Evolutionary conservation across 2,797 vertebrate species (phyloP).

Genomic region (Pipistrellus pygmaeus): DNA sequence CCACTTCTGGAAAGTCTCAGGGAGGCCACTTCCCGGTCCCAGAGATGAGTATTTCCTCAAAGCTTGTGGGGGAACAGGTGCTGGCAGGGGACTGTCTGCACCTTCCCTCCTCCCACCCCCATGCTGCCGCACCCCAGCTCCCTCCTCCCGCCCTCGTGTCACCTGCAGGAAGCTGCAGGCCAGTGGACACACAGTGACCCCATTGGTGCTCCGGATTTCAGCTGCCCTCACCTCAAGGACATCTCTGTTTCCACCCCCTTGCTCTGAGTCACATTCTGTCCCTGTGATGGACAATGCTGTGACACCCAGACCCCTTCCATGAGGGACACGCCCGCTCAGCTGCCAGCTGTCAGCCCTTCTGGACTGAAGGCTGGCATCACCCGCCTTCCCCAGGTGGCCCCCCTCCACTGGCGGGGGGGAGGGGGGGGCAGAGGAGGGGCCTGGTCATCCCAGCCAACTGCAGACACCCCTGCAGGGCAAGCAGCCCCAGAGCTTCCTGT

Average conservation of each 20-base stretch:
- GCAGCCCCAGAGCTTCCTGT: background rate
- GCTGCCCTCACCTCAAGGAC: background rate
- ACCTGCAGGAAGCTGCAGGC: background rate
- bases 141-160: background rate
- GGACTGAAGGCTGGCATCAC: too few relatives aligned
- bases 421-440: background rate
- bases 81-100: too few relatives aligned
- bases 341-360: background rate
- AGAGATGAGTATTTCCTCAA: background rate
- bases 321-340: background rate
- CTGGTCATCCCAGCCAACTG: background rate
- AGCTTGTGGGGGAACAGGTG: background rate
- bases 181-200: background rate
- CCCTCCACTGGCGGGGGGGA: background rate
- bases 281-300: background rate
- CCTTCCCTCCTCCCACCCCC: background rate
- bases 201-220: background rate
- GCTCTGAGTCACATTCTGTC: background rate
- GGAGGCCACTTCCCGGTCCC: background rate
- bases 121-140: background rate
- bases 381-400: background rate
- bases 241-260: background rate
- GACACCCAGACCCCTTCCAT: background rate
- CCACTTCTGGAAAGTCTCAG: background rate
- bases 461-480: background rate